phyloP scores from a whole-genome alignment of 2,888 invertebrate species.

The Platycnemis pennipes region DNA sequence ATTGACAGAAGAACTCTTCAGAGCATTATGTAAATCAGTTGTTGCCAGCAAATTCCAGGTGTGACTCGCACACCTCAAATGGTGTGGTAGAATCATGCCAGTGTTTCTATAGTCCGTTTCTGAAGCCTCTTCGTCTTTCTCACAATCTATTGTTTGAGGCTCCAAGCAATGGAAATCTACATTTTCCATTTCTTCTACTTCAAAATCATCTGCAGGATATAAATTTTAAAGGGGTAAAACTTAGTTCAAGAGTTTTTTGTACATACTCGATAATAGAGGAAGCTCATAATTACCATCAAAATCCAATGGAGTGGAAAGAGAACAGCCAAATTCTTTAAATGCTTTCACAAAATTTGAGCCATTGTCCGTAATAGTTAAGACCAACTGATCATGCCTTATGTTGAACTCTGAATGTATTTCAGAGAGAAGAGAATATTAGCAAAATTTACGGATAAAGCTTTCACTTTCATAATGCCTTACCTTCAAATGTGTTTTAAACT shows the following conservation, averaged over 20 bases:
- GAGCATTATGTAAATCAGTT: neutral
- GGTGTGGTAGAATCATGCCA: neutral
- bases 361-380: neutral
- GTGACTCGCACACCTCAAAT: slow-evolving; percentile 9
- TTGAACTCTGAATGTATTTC: no score
- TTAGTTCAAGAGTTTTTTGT: neutral
- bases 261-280: neutral
- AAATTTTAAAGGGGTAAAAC: neutral
- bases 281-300: no score
- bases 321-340: neutral
- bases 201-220: neutral
- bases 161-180: slow-evolving; percentile 16
- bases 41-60: neutral
- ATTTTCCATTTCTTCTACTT: neutral
- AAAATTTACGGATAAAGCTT: no score
- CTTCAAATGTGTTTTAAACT: no score
- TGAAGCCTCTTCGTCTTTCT: neutral
- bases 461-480: no score
- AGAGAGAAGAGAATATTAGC: no score
- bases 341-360: slow-evolving; percentile 10
- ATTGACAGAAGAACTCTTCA: neutral
- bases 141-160: neutral
- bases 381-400: no score
- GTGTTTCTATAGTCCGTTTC: neutral
- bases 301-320: slow-evolving; percentile 5